A percentile compares a stretch with the other conserved stretches of the same genome.
Conservation (phyloP, 92 coral and sea anemone species). For the Porites divaricata region DNA sequence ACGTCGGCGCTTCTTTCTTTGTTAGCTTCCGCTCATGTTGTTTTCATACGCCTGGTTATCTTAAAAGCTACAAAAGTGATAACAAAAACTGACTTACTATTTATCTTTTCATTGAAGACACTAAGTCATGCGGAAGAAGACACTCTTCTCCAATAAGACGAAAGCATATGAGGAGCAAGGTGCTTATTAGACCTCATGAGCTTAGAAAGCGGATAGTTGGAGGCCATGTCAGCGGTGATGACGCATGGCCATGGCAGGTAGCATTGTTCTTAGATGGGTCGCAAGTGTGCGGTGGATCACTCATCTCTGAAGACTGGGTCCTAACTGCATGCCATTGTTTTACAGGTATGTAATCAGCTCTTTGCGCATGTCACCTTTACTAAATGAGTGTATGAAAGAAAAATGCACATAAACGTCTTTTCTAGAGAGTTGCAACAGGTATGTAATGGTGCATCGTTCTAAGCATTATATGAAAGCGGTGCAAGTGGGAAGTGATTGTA, state of each 20-base stretch:
- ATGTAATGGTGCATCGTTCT: too few species aligned
- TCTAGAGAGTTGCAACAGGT: too few species aligned
- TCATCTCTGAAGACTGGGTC: slow-evolving; percentile 58
- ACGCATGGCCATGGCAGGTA: slow-evolving; percentile 81
- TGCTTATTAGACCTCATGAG: not conserved
- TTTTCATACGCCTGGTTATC: too few species aligned
- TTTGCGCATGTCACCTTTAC: too few species aligned
- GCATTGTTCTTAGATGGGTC: slow-evolving; percentile 60
- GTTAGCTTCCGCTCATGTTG: too few species aligned
- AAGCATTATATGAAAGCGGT: too few species aligned
- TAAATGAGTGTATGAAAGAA: too few species aligned
- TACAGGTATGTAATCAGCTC: slow-evolving; percentile 42
- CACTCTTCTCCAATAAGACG: not conserved
- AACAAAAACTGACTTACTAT: not conserved
- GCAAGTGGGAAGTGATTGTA: too few species aligned
- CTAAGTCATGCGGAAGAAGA: slow-evolving; percentile 1
- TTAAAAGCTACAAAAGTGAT: not conserved
- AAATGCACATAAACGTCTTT: too few species aligned
- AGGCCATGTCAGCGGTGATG: slow-evolving; percentile 54
- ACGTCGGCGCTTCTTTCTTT: too few species aligned
- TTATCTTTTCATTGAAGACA: not conserved
- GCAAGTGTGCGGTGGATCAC: slow-evolving; percentile 81
- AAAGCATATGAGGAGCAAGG: not conserved
- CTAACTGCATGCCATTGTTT: slow-evolving; percentile 78
- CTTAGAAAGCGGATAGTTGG: slow-evolving; percentile 72